These are phyloP conservation scores for Amphipyra tragopoginis DNA, from an alignment of 2,888 invertebrate genomes.

Conservation along the genomic window DNA sequence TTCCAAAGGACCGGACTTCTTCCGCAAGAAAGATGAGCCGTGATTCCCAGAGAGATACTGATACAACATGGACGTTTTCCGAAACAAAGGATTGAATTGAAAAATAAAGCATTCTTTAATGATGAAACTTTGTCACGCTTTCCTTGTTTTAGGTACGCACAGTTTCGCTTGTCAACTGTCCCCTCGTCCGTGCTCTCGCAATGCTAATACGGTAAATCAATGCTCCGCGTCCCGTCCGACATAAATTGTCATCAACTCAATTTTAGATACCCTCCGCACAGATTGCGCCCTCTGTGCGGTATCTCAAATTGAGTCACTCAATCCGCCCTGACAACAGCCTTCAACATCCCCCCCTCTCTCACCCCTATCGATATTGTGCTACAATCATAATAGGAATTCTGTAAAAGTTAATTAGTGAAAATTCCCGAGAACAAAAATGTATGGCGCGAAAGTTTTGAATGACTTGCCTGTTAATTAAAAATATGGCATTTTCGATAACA, in stretches of 20 bases:
- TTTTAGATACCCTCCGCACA: constrained; percentile 58
- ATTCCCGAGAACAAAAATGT: constrained; percentile 33
- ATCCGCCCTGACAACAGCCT: constrained; percentile 31
- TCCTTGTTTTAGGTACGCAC: no score
- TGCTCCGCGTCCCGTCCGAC: constrained; percentile 56
- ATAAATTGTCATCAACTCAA: constrained; percentile 78
- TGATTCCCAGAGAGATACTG: no score
- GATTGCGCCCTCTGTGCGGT: constrained; percentile 20
- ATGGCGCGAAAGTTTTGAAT: constrained; percentile 17
- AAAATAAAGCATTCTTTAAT: no score
- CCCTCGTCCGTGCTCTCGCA: no score
- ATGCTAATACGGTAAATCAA: constrained; percentile 60
- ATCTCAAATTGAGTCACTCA: constrained; percentile 12
- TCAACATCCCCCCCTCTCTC: constrained; percentile 26
- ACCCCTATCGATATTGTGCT: constrained; percentile 27
- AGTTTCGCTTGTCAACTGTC: no score
- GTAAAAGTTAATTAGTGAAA: constrained; percentile 49
- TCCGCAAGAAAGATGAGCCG: no score
- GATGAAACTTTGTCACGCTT: no score
- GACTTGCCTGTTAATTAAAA: constrained; percentile 37
- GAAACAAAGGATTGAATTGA: no score
- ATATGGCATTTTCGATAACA: constrained; percentile 19
- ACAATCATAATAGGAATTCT: constrained; percentile 38
- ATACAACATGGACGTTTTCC: no score
- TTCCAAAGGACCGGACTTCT: no score